Conservation (phyloP, 2,113 vertebrate genomes). For the Pelusios castaneus region DNA sequence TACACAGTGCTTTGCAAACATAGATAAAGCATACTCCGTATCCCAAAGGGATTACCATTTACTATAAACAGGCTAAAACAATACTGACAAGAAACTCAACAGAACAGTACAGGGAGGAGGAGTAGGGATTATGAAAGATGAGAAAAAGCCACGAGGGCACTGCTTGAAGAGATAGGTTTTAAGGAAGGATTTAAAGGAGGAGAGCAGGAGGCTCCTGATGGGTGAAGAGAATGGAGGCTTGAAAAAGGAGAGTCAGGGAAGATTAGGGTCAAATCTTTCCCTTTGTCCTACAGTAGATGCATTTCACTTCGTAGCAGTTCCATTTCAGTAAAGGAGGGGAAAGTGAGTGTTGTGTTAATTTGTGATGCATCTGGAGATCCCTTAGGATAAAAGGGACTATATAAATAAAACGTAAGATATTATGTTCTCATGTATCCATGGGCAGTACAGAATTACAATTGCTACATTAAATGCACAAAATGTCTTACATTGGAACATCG, state of each 20-base stretch:
- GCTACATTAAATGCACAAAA: neutral
- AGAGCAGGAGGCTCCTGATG: neutral
- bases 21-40: neutral
- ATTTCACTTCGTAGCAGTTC: neutral
- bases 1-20: neutral
- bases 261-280: neutral
- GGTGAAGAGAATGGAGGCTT: neutral
- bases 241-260: neutral
- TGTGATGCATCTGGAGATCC: accelerated
- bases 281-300: neutral
- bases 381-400: neutral
- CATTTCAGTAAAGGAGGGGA: neutral
- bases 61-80: neutral
- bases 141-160: neutral
- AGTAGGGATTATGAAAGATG: neutral
- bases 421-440: constrained; percentile 15
- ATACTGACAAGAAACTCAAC: neutral
- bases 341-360: neutral
- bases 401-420: neutral
- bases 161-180: neutral
- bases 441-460: neutral
- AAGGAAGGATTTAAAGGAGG: neutral
- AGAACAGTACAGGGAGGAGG: neutral
- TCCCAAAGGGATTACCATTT: neutral
- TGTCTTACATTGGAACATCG: neutral